Percentiles rank a stretch among this genome's conserved stretches.
Conservation (phyloP, 2,888 invertebrate species). For the Drosophila fungiperda region DNA sequence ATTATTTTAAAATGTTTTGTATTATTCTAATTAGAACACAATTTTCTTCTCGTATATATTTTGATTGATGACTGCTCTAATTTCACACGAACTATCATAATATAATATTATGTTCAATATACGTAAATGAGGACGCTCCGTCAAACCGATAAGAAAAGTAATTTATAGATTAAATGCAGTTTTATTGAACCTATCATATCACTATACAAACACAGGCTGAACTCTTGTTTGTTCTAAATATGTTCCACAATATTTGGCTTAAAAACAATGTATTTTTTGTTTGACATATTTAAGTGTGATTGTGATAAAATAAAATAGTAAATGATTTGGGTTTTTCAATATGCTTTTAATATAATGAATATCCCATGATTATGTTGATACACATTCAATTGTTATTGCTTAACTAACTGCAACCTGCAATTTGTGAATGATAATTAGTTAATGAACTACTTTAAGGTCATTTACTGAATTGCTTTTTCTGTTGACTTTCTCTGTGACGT, state of each 20-base stretch:
- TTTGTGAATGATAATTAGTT: slow-evolving; percentile 17
- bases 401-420: slow-evolving; percentile 4
- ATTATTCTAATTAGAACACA: not conserved
- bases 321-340: not conserved
- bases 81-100: slow-evolving; percentile 28
- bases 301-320: not conserved
- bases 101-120: slow-evolving; percentile 1
- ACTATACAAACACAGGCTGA: not conserved
- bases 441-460: slow-evolving; percentile 10
- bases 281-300: not conserved
- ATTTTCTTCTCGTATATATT: not conserved
- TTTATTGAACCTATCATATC: not conserved
- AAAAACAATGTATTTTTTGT: not conserved
- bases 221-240: slow-evolving; percentile 8
- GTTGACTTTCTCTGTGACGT: not conserved
- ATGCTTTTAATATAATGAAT: slow-evolving; percentile 19
- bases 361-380: slow-evolving; percentile 2
- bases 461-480: not conserved
- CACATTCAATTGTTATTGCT: slow-evolving; percentile 10
- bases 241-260: not conserved
- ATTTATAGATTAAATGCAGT: not conserved
- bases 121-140: not conserved
- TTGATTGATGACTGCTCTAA: slow-evolving; percentile 31
- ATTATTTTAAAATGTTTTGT: not conserved
- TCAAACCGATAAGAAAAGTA: slow-evolving; percentile 18